Evolutionary conservation across 2,113 vertebrate species (phyloP), one percentile per base, ranked within the genome.

Genomic region (Gadus macrocephalus): DNA sequence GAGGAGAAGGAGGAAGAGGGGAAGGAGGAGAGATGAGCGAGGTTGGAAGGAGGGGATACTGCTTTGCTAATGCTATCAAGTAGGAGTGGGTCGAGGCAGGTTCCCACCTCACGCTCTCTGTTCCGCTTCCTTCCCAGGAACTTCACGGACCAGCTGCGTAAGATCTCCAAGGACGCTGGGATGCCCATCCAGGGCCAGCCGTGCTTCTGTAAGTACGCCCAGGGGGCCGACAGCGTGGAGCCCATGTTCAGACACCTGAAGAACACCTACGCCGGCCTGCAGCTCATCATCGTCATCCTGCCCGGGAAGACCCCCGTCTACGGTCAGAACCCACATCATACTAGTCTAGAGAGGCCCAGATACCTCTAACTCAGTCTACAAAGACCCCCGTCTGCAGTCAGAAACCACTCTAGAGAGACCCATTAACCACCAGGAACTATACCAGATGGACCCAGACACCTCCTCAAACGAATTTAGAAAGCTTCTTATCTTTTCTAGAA

Each of bases 221-320:
- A 99, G 85, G 97, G 97, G 17, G 96, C 97, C 0, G 96, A 98
- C 92, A 98, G 96, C 0, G 96, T 98, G 89, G 96, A 98, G 90
- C 97, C 97, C 85, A 99, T 99, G 97, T 99, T 99, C 86, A 90
- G 97, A 70, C 97, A 99, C 90, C 94, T 99, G 82, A 99, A 99
- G 90, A 99, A 99, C 91, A 98, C 96, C 9, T 99, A 99, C 77
- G 95, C 96, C 1, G 97, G 96, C 19, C 94, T 99, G 8, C 97
- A 99, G 89, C 97, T 99, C 88, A 98, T 99, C 89, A 98, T 99
- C 0, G 97, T 99, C 83, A 98, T 99, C 83, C 90, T 99, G 83
- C 97, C 97, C 0, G 97, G 97, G 60, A 99, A 99, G 78, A 99
- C 96, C 72, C 90, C 91, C 0, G 91, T 91, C 73, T 91, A 91